Base-by-base conservation (phyloP, 35 echinoderm and acorn worm species). In the Heliocidaris erythrogramma region DNA sequence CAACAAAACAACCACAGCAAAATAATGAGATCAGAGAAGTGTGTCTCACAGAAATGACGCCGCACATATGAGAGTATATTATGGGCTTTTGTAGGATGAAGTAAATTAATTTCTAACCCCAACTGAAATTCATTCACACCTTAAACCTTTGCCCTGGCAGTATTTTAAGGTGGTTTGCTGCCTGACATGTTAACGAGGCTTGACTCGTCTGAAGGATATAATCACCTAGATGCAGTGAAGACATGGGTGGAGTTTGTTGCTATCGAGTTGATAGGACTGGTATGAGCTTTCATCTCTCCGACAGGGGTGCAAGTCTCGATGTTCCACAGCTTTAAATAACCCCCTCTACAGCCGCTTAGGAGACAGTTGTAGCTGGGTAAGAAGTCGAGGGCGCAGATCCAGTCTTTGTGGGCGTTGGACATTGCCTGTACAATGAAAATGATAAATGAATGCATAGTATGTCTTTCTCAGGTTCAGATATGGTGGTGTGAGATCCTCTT, bases 211-310 rank as follows among this genome's bases (percentile, higher is more conserved):
- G 14, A 14, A 56, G 1, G 52, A 56, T 56, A 13, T 2, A 86
- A 32, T 89, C 93, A 99, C 98, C 98, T 99, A 47, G 98, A 99
- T 48, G 98, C 98, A 18, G 98, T 99, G 86, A 99, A 99, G 52
- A 99, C 94, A 96, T 97, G 95, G 17, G 89, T 99, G 17, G 95
- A 96, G 90, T 99, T 99, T 30, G 96, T 97, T 59, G 98, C 96
- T 85, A 99, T 99, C 29, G 97, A 96, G 94, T 99, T 99, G 69
- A 99, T 99, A 17, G 98, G 98, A 86, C 98, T 99, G 14, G 96
- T 96, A 47, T 99, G 98, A 13, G 98, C 98, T 60, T 99, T 99
- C 96, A 99, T 99, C 85, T 99, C 98, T 30, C 96, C 98, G 31
- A 99, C 32, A 48, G 95, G 48, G 12, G 95, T 90, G 91, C 98